Evolutionary conservation across 2,113 vertebrate genomes (phyloP), one percentile per base, ranked within the genome.

Genomic region (Callospermophilus lateralis): DNA sequence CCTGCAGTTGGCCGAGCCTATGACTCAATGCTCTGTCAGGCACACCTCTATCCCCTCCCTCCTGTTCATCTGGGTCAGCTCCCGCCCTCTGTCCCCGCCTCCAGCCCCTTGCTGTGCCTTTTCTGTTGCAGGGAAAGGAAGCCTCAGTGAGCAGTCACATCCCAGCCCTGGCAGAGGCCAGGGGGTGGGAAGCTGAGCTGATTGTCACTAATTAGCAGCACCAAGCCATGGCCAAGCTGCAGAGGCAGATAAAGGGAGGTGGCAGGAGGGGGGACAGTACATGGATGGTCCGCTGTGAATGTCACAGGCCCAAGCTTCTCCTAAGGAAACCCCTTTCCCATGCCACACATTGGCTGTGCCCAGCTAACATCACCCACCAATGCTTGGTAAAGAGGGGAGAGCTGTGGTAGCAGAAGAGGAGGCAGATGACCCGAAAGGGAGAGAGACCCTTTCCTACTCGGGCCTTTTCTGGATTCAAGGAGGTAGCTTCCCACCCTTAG

Each of bases 201-300:
- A 93, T 87, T 77, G 84, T 73, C 42, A 53, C 92, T 94, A 87
- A 96, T 97, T 76, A 95, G 83, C 28, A 39, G 30, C 76, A n/a
- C 53, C 48, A 74, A 95, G 58, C 84, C 85, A 89, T 95, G 95
- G 95, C 89, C 70, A 68, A 74, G 73, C 22, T 51, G 51, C 42
- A 93, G 81, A 74, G 91, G 89, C 68, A 86, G 95, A 87, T 79
- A 76, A 83, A 76, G 30, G 77, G 45, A 78, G 30, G 37, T 37
- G 45, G 37, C 11, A 9, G 70, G 16, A n/a, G 51, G 19, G 65
- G 39, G 26, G 26, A 30, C 34, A 12, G 37, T 3, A 17, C 30
- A 8, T 4, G 28, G 39, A 12, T 76, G 77, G 83, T 65, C 68
- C 61, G 45, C 61, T 67, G 32, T 80, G 53, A 45, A 78, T 93